A percentile compares a stretch with the other conserved stretches of the same genome.
Evolutionary conservation across 2,888 invertebrate genomes (phyloP).

Genomic region (Hydropsyche betteni): DNA sequence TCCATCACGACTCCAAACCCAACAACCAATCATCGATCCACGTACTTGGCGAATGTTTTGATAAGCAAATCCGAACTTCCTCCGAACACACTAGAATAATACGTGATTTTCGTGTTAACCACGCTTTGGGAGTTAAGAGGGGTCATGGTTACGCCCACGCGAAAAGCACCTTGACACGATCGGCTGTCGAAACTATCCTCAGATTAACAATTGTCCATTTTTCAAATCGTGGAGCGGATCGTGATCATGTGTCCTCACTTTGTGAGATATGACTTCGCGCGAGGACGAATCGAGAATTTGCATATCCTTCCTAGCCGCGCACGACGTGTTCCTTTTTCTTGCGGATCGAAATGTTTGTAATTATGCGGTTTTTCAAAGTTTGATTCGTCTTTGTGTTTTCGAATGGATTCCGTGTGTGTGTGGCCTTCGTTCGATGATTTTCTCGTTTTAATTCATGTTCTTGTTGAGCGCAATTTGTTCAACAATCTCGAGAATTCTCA

Average conservation of each 20-base stretch:
- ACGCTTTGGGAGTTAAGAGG: slow-evolving; percentile 5
- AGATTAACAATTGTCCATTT: slow-evolving; percentile 10
- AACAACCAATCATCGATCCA: too few relatives aligned
- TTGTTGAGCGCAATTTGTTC: slow-evolving; percentile 9
- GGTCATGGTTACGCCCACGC: slow-evolving; percentile 26
- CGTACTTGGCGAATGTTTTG: too few relatives aligned
- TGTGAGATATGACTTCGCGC: not conserved
- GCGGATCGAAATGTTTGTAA: too few relatives aligned
- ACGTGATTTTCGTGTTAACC: slow-evolving; percentile 8
- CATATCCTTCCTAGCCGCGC: too few relatives aligned
- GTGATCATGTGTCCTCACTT: slow-evolving; percentile 1
- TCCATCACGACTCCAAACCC: too few relatives aligned
- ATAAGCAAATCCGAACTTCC: too few relatives aligned
- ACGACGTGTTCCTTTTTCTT: too few relatives aligned
- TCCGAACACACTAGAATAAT: not conserved
- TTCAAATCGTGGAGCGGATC: slow-evolving; percentile 9
- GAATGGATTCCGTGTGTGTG: not conserved
- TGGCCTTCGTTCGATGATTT: not conserved
- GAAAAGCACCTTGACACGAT: slow-evolving; percentile 21
- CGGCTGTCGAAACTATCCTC: slow-evolving; percentile 11
- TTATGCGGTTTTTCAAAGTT: too few relatives aligned
- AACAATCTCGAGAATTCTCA: slow-evolving; percentile 1
- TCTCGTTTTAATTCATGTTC: slow-evolving; percentile 4
- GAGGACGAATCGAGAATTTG: not conserved
- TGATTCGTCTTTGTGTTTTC: not conserved